Evolutionary conservation across 2,888 invertebrate genomes (phyloP), one percentile per base, ranked within the genome.

Genomic region (Drosophila maculinotata): DNA sequence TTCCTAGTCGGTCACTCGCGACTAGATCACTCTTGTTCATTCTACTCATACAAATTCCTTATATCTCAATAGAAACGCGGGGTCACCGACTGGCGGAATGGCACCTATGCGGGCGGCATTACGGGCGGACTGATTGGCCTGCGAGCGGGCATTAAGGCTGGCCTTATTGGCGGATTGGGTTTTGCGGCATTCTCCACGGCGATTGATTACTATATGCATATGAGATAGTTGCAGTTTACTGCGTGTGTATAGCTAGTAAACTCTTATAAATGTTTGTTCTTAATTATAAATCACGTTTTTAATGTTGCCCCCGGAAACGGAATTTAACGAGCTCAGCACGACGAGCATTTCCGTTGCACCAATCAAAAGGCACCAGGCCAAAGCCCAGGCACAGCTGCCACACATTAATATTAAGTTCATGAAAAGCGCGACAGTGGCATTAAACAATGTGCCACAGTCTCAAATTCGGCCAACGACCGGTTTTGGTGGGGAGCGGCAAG

Each of bases 111-210:
- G 54, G 99, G 99, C 36, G 98, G 80, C 36, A 93, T 98, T 8
- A 98, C 98, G 14, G 99, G 99, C 44, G 99, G 98, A 30, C 91
- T 98, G 30, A 96, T 97, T 89, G 97, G 97, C 10, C 91, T 97
- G 60, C 93, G 97, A 93, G 99, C 98, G 90, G 99, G 99, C 48
- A 91, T 99, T 12, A 97, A 96, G 92, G 98, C 99, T 25, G 98
- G 98, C 10, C 78, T 98, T 31, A 92, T 98, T 80, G 99, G 99
- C 30, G 99, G 99, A 15, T 95, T 97, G 48, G 99, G 99, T 9
- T 99, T 99, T 93, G 99, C 99, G 45, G 97, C 97, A 14, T 99
- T 99, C 92, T 99, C 99, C 20, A 97, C 98, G 45, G 95, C 95
- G 0, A 99, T 99, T 81, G 99, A 99, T 92, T 99, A 98, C 91